Evolutionary conservation across 2,888 invertebrate species (phyloP).

Genomic region (Phyllotreta cruciferae): DNA sequence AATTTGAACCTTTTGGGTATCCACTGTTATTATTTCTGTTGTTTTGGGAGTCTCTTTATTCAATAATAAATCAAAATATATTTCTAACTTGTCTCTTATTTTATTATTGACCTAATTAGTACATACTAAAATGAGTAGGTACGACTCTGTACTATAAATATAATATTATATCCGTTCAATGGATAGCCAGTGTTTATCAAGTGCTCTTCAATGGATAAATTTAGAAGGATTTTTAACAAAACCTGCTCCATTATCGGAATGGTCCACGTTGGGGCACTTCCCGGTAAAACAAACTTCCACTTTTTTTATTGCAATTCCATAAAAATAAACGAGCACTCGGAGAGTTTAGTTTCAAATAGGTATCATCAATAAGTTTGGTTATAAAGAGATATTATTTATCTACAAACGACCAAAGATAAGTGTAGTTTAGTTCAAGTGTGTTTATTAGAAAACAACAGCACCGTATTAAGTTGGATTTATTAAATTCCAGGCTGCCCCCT

Average conservation of each 20-base stretch:
- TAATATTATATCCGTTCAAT: too few relatives aligned
- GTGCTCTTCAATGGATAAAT: slow-evolving; percentile 31
- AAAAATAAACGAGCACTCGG: background rate
- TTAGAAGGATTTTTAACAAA: slow-evolving; percentile 46
- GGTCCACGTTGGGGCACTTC: slow-evolving; percentile 73
- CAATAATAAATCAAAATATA: background rate
- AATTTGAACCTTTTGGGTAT: too few relatives aligned
- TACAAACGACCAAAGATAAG: background rate
- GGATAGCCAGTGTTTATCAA: too few relatives aligned
- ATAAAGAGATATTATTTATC: too few relatives aligned
- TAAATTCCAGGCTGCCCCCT: slow-evolving; percentile 66
- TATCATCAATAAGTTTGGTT: background rate
- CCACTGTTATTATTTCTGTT: too few relatives aligned
- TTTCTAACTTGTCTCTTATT: background rate
- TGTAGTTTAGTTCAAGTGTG: background rate
- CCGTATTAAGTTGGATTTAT: slow-evolving; percentile 23
- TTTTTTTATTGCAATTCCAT: background rate
- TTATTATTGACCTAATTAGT: background rate
- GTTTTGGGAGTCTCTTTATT: too few relatives aligned
- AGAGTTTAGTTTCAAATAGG: background rate
- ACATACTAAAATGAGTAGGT: too few relatives aligned
- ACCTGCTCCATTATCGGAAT: slow-evolving; percentile 71
- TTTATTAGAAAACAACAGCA: background rate
- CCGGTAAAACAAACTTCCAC: slow-evolving; percentile 62
- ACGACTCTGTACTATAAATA: slow-evolving; percentile 12